Conservation (phyloP, 2,888 invertebrate species). For the Trichacis sp. region DNA sequence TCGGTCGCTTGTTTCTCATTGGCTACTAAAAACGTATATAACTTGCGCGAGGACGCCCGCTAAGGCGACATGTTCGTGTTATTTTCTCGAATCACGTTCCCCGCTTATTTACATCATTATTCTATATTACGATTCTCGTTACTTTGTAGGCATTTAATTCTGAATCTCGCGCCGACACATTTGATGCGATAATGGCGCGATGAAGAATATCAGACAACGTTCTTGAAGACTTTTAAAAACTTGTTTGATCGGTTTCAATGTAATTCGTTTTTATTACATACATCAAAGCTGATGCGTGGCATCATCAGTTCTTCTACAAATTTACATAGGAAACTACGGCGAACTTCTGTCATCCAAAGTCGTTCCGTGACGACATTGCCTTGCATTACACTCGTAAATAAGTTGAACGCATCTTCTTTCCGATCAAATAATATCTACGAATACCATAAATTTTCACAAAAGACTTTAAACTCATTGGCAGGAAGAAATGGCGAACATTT, state of each 20-base stretch:
- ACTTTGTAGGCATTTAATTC: background rate
- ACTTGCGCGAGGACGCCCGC: background rate
- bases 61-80: background rate
- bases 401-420: no score
- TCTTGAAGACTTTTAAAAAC: background rate
- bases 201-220: no score
- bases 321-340: background rate
- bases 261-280: background rate
- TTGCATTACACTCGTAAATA: no score
- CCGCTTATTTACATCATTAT: background rate
- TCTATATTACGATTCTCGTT: background rate
- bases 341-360: background rate
- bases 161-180: no score
- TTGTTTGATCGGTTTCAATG: background rate
- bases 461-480: no score
- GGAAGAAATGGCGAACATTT: no score
- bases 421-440: no score
- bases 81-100: slow-evolving; percentile 9
- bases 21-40: slow-evolving; percentile 10
- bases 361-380: background rate
- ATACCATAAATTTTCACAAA: no score
- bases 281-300: no score
- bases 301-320: background rate
- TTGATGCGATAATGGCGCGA: no score
- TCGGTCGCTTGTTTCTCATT: slow-evolving; percentile 49